These are phyloP conservation scores for Stratiolaelaps scimitus DNA, from an alignment of 1,140 invertebrate species.

Conservation along the genomic window DNA sequence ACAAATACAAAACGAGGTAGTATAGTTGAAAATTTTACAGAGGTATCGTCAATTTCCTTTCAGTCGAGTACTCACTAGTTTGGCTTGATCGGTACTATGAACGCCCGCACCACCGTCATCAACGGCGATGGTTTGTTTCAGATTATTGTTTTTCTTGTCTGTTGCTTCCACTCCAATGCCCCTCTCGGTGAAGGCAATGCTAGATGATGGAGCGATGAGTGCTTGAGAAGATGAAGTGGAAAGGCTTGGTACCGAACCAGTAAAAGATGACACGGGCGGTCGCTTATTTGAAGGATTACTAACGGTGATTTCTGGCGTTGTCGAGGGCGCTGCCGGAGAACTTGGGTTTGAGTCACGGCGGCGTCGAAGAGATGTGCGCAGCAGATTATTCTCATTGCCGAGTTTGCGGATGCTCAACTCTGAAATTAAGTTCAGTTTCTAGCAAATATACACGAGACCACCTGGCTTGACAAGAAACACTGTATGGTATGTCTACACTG, in stretches of 20 bases:
- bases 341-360: background rate
- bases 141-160: background rate
- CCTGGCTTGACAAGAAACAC: no score
- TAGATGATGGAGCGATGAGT: no score
- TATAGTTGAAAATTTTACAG: background rate
- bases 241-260: no score
- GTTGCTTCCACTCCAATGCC: background rate
- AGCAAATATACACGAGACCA: background rate
- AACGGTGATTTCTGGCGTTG: slow-evolving; percentile 12
- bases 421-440: background rate
- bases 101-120: no score
- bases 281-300: slow-evolving; percentile 4
- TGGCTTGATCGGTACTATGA: background rate
- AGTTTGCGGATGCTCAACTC: slow-evolving; percentile 28
- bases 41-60: background rate
- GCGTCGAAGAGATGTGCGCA: slow-evolving; percentile 2
- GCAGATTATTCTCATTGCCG: slow-evolving; percentile 16
- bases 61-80: background rate
- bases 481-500: no score
- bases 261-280: no score
- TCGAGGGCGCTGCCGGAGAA: background rate
- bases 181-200: background rate
- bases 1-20: background rate
- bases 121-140: background rate
- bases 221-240: no score